Evolutionary conservation across 2,113 vertebrate genomes (phyloP).

Genomic region (Sphyrna mokarran): DNA sequence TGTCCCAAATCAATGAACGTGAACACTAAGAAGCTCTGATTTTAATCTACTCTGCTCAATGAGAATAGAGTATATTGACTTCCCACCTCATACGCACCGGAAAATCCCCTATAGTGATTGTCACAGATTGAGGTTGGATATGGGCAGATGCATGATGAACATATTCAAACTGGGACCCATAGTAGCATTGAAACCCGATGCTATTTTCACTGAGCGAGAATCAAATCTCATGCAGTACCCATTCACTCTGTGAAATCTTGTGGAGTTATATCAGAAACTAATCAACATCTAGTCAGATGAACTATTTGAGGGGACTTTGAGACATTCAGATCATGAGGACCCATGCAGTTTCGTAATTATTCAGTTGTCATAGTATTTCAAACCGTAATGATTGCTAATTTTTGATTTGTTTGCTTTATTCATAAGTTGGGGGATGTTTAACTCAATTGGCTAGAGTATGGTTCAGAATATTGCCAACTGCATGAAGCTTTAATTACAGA

Average conservation of each 20-base stretch:
- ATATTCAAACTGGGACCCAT: not conserved
- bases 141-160: not conserved
- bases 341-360: no score
- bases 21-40: not conserved
- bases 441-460: no score
- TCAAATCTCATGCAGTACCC: not conserved
- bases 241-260: not conserved
- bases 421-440: not conserved
- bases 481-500: no score
- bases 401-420: not conserved
- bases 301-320: no score
- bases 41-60: not conserved
- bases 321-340: no score
- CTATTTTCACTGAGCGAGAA: not conserved
- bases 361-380: not conserved
- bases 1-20: not conserved
- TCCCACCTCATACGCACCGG: not conserved
- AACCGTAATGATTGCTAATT: not conserved
- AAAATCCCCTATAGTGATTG: not conserved
- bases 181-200: not conserved
- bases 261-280: not conserved
- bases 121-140: not conserved
- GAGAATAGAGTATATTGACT: not conserved
- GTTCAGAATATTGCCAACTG: no score
- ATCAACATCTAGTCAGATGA: not conserved